phyloP scores from a whole-genome alignment of 2,888 invertebrate genomes.

The Drosophila paranaensis region DNA sequence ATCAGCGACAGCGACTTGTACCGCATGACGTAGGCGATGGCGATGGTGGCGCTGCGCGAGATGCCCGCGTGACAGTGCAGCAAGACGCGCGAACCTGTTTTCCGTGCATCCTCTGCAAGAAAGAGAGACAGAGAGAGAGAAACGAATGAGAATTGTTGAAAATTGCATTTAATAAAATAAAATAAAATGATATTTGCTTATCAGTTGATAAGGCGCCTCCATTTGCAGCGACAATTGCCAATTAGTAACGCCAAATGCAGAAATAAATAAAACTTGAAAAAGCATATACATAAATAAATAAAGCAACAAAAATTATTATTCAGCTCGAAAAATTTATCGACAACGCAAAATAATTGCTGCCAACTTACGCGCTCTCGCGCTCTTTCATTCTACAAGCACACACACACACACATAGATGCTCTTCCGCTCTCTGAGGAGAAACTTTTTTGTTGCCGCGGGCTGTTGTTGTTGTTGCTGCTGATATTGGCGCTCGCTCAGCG shows the following conservation, averaged over 20 bases:
- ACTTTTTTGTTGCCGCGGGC: slow-evolving; percentile 61
- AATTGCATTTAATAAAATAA: slow-evolving; percentile 3
- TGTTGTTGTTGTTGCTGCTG: slow-evolving; percentile 40
- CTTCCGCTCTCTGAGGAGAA: slow-evolving; percentile 50
- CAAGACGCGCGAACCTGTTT: slow-evolving; percentile 87
- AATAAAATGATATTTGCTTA: slow-evolving; percentile 32
- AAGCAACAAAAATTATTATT: slow-evolving; percentile 31
- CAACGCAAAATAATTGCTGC: slow-evolving; percentile 58
- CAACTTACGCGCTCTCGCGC: slow-evolving; percentile 38
- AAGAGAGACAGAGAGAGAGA: background rate
- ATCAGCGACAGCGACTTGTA: slow-evolving; percentile 92
- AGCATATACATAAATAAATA: background rate
- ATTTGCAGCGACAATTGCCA: slow-evolving; percentile 51
- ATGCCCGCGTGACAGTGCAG: slow-evolving; percentile 98
- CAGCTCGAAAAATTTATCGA: slow-evolving; percentile 50
- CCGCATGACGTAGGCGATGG: slow-evolving; percentile 97
- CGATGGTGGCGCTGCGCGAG: slow-evolving; percentile 96
- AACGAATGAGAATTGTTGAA: slow-evolving; percentile 12
- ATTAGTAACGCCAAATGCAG: slow-evolving; percentile 43
- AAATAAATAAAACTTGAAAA: slow-evolving; percentile 10
- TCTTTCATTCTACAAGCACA: slow-evolving; percentile 16
- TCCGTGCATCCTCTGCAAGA: slow-evolving; percentile 84
- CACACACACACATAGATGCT: background rate
- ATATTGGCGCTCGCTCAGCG: slow-evolving; percentile 56
- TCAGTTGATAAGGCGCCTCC: slow-evolving; percentile 39